Percentiles rank a stretch among this genome's conserved stretches.
Evolutionary conservation across 2,113 vertebrate genomes (phyloP).

Genomic region (Ellobius talpinus): DNA sequence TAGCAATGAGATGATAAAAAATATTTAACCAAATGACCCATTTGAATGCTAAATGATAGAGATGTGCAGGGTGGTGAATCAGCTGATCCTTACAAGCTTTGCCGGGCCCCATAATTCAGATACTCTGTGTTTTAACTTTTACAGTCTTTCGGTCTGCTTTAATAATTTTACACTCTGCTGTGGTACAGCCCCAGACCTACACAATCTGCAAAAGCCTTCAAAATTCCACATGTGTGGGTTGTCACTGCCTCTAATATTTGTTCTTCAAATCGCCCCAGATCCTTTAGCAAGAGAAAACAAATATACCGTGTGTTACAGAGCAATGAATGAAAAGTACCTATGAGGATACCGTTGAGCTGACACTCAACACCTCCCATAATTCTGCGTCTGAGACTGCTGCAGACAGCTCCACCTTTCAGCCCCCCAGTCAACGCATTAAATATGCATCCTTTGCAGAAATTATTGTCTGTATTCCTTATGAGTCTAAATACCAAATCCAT

Average conservation of each 20-base stretch:
- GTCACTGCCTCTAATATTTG: constrained; percentile 48
- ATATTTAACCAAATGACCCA: neutral
- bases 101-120: neutral
- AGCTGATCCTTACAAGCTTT: neutral
- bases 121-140: constrained; percentile 58
- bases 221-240: constrained; percentile 59
- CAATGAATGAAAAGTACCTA: constrained; percentile 56
- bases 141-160: constrained; percentile 35
- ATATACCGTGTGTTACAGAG: constrained; percentile 18
- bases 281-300: constrained; percentile 62
- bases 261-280: constrained; percentile 26
- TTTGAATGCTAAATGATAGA: neutral
- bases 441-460: constrained; percentile 58
- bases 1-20: constrained; percentile 46
- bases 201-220: constrained; percentile 73
- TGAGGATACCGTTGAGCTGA: constrained; percentile 11
- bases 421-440: constrained; percentile 55
- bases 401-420: constrained; percentile 60
- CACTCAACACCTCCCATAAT: constrained; percentile 28
- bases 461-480: constrained; percentile 41
- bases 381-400: neutral
- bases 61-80: neutral
- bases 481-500: constrained; percentile 54
- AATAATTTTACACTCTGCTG: constrained; percentile 50
- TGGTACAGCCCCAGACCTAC: constrained; percentile 48